Evolutionary conservation across 2,113 vertebrate species (phyloP), one percentile per base, ranked within the genome.

Genomic region (Alces alces): DNA sequence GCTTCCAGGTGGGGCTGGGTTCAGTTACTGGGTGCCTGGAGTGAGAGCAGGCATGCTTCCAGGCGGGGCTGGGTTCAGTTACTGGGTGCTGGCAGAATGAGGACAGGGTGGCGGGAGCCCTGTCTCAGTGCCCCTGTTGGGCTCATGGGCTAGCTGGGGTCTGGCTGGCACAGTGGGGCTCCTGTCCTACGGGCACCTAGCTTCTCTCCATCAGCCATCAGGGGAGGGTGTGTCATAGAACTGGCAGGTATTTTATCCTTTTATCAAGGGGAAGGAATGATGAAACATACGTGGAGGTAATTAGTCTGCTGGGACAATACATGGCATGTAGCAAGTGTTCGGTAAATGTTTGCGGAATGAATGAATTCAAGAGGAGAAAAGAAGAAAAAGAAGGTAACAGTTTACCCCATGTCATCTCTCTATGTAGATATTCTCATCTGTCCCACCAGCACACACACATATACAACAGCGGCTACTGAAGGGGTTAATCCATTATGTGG

Each of bases 401-500:
- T 86, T 76, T 27, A 70, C 16, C 52, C 97, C 8, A 3, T 1
- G 11, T 28, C 28, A 12, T 27, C 17, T 78, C 58, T 47, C 28
- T 85, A 28, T 78, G 70, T 7, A 47, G 80, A 25, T 15, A 60
- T 47, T 50, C 55, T 97, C 80, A 39, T 25, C 54, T 70, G 60
- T 64, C 47, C 21, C 58, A 3, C 30, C 79, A 76, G 23, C 85
- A 47, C 87, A n/a, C 84, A 33, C 73, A 0, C 73, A 0, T 2
- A 10, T 0, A 45, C n/a, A 36, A 2, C 30, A 1, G 1, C 0
- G 8, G 61, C 25, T 80, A 78, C 1, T 5, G 47, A n/a, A 70
- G 15, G 0, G 3, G 91, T 99, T 98, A 98, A 98, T 98, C 11
- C 60, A 13, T 99, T 98, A 99, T 10, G 94, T 17, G 97, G 96